Base-by-base conservation (phyloP, 2,113 vertebrate genomes). In the Sinosuthora webbiana region DNA sequence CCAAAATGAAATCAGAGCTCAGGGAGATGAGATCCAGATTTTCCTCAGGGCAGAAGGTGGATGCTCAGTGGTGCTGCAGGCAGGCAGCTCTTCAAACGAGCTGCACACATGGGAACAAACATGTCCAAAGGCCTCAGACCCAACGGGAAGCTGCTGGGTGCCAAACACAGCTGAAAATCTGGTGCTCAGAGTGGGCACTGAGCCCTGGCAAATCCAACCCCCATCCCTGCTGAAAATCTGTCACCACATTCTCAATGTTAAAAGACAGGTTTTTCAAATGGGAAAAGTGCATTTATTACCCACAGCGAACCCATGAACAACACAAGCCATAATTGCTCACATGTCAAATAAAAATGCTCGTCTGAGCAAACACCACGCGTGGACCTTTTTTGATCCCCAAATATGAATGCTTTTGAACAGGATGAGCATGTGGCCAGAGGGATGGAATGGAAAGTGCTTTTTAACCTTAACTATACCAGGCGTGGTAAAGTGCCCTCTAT, bases 351-450 rank as follows among this genome's bases (percentile, higher is more conserved):
- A 97, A 96, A 97, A 92, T 65, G 83, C 93, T 89, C 15, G 1
- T 9, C 80, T 31, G 88, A 89, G 90, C 91, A 94, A 95, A 96
- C 95, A 96, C 92, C 77, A 92, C 0, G 2, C 69, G 0, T 91
- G 83, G 95, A 95, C 49, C 88, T 83, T 91, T 96, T 97, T 96
- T 96, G 93, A 97, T 94, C 93, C 94, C 83, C 80, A 50, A 94
- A 95, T 93, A 95, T 96, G 95, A 96, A 83, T 16, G n/a, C 33
- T 92, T 95, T 30, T 68, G 90, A 95, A 84, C 85, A 93, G 85
- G 93, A 96, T 76, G 94, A 96, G 95, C 90, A 94, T 56, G 94
- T 93, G 94, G 92, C 63, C 70, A 76, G 89, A 0, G 60, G 91
- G 93, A 67, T 77, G 83, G 63, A 83, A 87, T 30, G 74, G 91